These are phyloP conservation scores for Bombyx huttoni DNA, from an alignment of 2,888 invertebrate species.

Conservation along the genomic window DNA sequence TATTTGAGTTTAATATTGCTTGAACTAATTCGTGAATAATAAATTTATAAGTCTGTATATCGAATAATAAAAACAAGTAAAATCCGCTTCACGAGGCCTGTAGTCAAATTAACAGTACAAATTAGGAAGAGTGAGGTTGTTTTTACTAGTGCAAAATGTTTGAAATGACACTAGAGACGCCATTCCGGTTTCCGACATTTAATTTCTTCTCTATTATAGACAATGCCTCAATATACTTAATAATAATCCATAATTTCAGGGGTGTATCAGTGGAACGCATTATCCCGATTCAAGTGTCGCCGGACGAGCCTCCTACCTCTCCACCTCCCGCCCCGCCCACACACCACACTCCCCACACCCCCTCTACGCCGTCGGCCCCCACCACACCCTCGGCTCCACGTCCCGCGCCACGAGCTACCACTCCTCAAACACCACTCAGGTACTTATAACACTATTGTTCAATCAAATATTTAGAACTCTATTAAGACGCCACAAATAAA, in stretches of 20 bases:
- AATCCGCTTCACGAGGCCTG: too few relatives aligned
- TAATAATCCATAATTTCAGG: slow-evolving; percentile 16
- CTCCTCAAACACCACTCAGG: slow-evolving; percentile 16
- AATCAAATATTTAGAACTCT: neutral
- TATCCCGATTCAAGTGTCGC: slow-evolving; percentile 56
- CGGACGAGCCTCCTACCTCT: slow-evolving; percentile 25
- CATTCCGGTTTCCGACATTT: too few relatives aligned
- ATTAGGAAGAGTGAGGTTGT: too few relatives aligned
- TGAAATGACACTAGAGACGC: too few relatives aligned
- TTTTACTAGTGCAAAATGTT: too few relatives aligned
- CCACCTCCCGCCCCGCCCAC: slow-evolving; percentile 17
- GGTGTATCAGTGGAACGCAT: slow-evolving; percentile 67
- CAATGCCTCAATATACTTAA: too few relatives aligned
- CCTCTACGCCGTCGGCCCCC: slow-evolving; percentile 11
- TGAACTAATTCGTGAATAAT: too few relatives aligned
- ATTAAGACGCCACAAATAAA: neutral
- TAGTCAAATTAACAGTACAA: too few relatives aligned
- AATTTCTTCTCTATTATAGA: too few relatives aligned
- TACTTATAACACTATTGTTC: neutral
- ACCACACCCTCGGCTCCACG: slow-evolving; percentile 9
- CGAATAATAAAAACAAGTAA: too few relatives aligned
- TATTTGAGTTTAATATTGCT: too few relatives aligned
- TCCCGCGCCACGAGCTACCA: slow-evolving; percentile 5
- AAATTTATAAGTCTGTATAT: too few relatives aligned
- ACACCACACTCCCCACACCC: slow-evolving; percentile 13